Evolutionary conservation across 2,113 vertebrate genomes (phyloP), one percentile per base, ranked within the genome.

Genomic region (Brachypodius melanocephalos): DNA sequence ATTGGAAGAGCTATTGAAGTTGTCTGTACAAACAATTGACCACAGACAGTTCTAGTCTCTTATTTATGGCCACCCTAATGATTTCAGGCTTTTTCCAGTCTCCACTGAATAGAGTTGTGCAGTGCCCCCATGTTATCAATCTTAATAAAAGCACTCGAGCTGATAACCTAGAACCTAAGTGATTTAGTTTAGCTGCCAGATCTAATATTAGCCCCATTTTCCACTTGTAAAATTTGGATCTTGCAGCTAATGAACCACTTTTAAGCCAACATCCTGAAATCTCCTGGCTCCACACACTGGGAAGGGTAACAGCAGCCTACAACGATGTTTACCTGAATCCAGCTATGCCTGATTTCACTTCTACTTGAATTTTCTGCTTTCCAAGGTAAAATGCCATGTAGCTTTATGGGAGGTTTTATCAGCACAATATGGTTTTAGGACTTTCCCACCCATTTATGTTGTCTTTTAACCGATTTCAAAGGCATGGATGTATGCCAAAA

Each of bases 111-210:
- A 89, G 57, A 89, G 17, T 14, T 78, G 46, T 80, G 38, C 91
- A 71, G 29, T 19, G 22, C 28, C 91, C 43, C 52, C 26, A 22
- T 2, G 5, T 59, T 83, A 95, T 95, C 67, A 66, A 81, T 95
- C 81, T 94, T 95, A 69, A 90, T 72, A 95, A 95, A 94, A 93
- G 48, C 46, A 77, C 31, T 66, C 57, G 20, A 46, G 55, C 75
- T 74, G 63, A 84, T 95, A 96, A 93, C 32, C 68, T 78, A 94
- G 72, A 84, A 85, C 34, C 14, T 83, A 58, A 96, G 38, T 9
- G 10, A 80, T 75, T 88, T 42, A 71, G 32, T 74, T 91, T 57
- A 82, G 43, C 36, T 86, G 85, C 31, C 76, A 95, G 58, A 79
- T 77, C 48, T 72, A 89, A 75, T 89, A 81, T 59, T 65, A 74